phyloP scores from a whole-genome alignment of 2,888 invertebrate genomes.

The Cacoxenus indagator region DNA sequence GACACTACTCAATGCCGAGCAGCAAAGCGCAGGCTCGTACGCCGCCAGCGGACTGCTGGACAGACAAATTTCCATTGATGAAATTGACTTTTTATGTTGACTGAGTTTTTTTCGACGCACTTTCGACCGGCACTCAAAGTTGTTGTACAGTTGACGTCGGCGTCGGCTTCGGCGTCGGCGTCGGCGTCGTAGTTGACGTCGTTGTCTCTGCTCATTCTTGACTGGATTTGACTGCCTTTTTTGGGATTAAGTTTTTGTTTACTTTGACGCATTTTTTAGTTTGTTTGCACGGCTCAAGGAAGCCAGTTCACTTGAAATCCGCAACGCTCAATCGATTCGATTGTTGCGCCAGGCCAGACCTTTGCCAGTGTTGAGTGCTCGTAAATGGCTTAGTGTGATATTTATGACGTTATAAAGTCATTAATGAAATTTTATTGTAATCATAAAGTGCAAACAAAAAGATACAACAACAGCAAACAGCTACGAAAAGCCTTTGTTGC shows the following conservation, averaged over 20 bases:
- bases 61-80: conserved; percentile 60
- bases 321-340: background rate
- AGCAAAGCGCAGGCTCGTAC: conserved; percentile 16
- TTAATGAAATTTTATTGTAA: conserved; percentile 50
- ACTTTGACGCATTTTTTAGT: conserved; percentile 67
- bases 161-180: conserved; percentile 22
- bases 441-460: conserved; percentile 37
- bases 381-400: conserved; percentile 49
- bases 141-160: conserved; percentile 21
- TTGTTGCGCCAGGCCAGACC: background rate
- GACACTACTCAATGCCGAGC: conserved; percentile 40
- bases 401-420: conserved; percentile 47
- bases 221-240: conserved; percentile 54
- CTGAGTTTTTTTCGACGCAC: conserved; percentile 43
- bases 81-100: conserved; percentile 62
- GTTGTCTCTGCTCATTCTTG: conserved; percentile 23
- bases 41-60: conserved; percentile 11
- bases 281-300: conserved; percentile 64
- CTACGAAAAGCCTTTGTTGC: too few species aligned
- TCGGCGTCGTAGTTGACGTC: conserved; percentile 19
- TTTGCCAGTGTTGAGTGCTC: conserved; percentile 39
- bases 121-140: conserved; percentile 18
- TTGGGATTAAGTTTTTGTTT: conserved; percentile 68
- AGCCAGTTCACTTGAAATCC: conserved; percentile 49
- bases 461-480: conserved; percentile 24